Evolutionary conservation across 2,113 vertebrate genomes (phyloP), one percentile per base, ranked within the genome.

Genomic region (Tenebrosternarchus preto): DNA sequence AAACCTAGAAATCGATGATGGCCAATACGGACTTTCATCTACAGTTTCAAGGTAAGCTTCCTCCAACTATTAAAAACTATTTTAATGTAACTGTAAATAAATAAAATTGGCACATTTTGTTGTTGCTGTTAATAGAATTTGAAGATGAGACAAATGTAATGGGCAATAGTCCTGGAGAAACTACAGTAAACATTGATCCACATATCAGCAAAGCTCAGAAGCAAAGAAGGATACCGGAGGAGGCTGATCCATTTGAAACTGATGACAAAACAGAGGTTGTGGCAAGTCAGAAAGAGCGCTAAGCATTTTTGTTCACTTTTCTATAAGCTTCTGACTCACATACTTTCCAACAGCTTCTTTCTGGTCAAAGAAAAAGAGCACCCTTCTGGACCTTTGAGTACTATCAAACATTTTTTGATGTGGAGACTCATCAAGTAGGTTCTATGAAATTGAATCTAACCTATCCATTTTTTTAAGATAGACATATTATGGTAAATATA

Each of bases 371-470:
- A 93, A 96, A 95, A 92, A 95, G 87, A 86, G 92, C 92, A 36
- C 95, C 97, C 43, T 98, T 99, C 91, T 99, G 97, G 98, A 96
- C 97, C 0, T 97, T 99, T 89, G 97, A 98, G 22, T 99, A 97
- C 88, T 99, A 99, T 85, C 97, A 99, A 85, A 94, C 87, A 0
- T 97, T 98, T 87, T 99, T 99, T 8, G 95, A 99, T 83, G 93
- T 99, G 73, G 97, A 99, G 78, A 98, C 96, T 0, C 90, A 94
- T 85, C 96, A 98, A 92, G 97, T 98, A 91, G 78, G 70, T 55
- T 22, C 0, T 19, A 31, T 68, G 7, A 1, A 50, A 15, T 50
- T 50, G 15, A 50, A 50, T 15, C 43, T 7, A 12, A 12, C 12
- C 11, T 50, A 50, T 50, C 43, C 12, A 50, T 50, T 50, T 15